Evolutionary conservation across 2,888 invertebrate species (phyloP).

Genomic region (Zaprionus bogoriensis): DNA sequence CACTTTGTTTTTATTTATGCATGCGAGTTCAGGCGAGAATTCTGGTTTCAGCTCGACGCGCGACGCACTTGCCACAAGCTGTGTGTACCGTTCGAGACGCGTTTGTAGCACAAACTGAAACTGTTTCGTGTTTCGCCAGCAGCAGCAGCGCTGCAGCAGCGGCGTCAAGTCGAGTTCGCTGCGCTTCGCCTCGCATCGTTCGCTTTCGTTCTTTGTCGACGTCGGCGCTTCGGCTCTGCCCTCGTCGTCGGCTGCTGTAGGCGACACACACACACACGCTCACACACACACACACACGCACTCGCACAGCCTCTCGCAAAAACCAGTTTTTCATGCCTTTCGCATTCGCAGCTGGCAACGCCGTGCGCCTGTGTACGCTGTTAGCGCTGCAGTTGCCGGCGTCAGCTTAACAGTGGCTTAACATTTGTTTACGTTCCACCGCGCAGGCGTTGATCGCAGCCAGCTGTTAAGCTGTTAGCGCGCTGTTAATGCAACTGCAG

Average conservation of each 20-base stretch:
- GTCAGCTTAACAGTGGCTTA: conserved; percentile 37
- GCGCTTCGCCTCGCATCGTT: background rate
- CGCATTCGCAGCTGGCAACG: conserved; percentile 46
- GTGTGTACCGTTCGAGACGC: conserved; percentile 76
- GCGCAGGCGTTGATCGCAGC: conserved; percentile 54
- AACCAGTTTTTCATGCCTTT: conserved; percentile 51
- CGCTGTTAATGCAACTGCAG: conserved; percentile 26
- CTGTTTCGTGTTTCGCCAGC: conserved; percentile 55
- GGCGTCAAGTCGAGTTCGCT: no score
- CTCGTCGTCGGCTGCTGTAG: no score
- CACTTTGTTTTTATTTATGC: background rate
- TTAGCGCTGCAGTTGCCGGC: conserved; percentile 60
- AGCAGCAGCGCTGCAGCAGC: no score
- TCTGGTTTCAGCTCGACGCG: conserved; percentile 28
- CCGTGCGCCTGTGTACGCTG: conserved; percentile 15
- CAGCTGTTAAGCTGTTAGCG: conserved; percentile 33
- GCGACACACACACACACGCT: background rate
- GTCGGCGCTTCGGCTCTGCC: background rate
- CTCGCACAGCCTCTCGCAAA: conserved; percentile 12
- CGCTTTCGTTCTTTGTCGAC: conserved; percentile 22
- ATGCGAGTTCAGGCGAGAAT: conserved; percentile 27
- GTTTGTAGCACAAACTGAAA: conserved; percentile 79
- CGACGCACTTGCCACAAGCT: conserved; percentile 53
- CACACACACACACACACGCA: background rate
- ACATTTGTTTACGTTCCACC: conserved; percentile 68